Conservation (phyloP, 1,140 invertebrate species). For the Drosophila ohnishii region DNA sequence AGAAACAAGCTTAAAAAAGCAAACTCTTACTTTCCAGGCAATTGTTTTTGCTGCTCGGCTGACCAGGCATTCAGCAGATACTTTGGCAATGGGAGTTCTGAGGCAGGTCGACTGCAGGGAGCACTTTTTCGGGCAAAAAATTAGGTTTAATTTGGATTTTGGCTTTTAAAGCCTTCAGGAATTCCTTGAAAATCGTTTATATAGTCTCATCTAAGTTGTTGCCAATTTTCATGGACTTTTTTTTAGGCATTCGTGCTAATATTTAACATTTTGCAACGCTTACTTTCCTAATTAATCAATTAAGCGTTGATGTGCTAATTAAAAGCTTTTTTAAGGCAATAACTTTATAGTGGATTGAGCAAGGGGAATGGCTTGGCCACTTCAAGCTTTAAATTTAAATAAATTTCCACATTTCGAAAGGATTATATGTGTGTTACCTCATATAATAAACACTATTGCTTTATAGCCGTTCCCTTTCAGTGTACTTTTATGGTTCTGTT, state of each 20-base stretch:
- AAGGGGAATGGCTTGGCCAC: conserved; percentile 3
- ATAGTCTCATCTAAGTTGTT: not conserved
- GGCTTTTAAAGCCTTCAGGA: not conserved
- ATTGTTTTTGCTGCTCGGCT: conserved; percentile 26
- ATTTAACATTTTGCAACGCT: conserved; percentile 5
- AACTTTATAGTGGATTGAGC: not conserved
- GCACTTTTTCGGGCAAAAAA: not conserved
- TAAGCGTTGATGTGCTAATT: conserved; percentile 13
- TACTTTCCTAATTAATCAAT: conserved; percentile 13
- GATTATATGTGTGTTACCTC: not conserved
- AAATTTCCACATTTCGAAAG: conserved; percentile 13
- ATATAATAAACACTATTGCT: not conserved
- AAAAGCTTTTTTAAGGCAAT: conserved; percentile 14
- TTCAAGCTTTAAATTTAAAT: not conserved
- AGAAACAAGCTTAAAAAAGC: conserved; percentile 21
- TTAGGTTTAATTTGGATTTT: not conserved
- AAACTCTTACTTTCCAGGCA: conserved; percentile 71
- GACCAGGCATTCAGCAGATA: conserved; percentile 30
- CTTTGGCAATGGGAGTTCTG: conserved; percentile 10
- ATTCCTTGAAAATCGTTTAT: not conserved
- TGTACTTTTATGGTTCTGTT: not conserved
- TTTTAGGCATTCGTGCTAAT: conserved; percentile 1
- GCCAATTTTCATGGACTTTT: not conserved
- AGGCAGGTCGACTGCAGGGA: not conserved
- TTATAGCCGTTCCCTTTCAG: not conserved